A percentile compares a stretch with the other conserved stretches of the same genome.
These are phyloP conservation scores for Chymomyza costata DNA, from an alignment of 1,140 invertebrate genomes.

Conservation along the genomic window DNA sequence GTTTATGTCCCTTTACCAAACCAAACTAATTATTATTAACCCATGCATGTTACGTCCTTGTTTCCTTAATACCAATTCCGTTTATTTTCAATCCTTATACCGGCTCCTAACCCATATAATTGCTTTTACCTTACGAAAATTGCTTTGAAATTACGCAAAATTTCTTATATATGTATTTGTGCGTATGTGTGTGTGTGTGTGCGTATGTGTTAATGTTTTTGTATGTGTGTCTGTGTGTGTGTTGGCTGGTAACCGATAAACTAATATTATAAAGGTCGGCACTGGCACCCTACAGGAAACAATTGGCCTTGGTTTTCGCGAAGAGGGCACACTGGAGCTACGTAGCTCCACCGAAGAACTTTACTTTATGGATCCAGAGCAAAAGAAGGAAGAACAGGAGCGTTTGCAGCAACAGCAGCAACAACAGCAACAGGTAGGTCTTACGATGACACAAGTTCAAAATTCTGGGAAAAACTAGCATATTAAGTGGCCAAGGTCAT, in stretches of 20 bases:
- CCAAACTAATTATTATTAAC: slow-evolving; percentile 16
- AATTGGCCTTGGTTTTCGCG: slow-evolving; percentile 80
- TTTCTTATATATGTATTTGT: slow-evolving; percentile 14
- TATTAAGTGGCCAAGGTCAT: too few relatives aligned
- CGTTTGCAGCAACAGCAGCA: slow-evolving; percentile 48
- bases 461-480: too few relatives aligned
- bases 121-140: slow-evolving; percentile 23
- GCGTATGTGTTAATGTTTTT: background rate
- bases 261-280: slow-evolving; percentile 73
- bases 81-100: background rate
- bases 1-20: slow-evolving; percentile 2
- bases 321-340: slow-evolving; percentile 87
- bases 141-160: slow-evolving; percentile 27
- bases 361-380: slow-evolving; percentile 83
- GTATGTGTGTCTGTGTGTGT: slow-evolving; percentile 43
- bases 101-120: background rate
- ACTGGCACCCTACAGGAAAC: slow-evolving; percentile 75
- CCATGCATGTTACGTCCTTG: slow-evolving; percentile 3
- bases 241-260: slow-evolving; percentile 54
- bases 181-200: slow-evolving; percentile 19
- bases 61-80: background rate
- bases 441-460: slow-evolving; percentile 38
- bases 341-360: slow-evolving; percentile 90
- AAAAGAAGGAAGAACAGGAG: slow-evolving; percentile 76
- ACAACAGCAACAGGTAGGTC: slow-evolving; percentile 25